Evolutionary conservation across 2,113 vertebrate species (phyloP), one percentile per base, ranked within the genome.

Genomic region (Syngnathus scovelli): DNA sequence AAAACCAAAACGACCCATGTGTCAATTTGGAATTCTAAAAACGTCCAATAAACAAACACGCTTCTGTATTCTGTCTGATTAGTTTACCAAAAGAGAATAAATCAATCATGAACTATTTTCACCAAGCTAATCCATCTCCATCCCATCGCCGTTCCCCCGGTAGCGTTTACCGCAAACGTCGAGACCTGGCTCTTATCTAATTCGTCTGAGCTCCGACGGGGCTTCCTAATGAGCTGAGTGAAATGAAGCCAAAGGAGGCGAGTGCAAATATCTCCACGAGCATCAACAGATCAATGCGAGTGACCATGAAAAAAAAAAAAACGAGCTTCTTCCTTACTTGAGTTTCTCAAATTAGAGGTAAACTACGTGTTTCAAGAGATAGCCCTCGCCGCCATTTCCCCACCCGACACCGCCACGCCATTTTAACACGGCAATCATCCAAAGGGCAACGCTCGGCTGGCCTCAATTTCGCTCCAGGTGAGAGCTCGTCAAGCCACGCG

Each of bases 141-240:
- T 58, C 33, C 27, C n/a, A 7, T 52, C 19, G 49, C 49, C 7
- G 18, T 9, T 21, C 49, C 49, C 49, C 49, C 49, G 19, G n/a
- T 52, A n/a, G 19, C 49, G 49, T 52, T 52, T 58, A 58, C 55
- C 37, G 15, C 55, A 37, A 58, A 58, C 55, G 55, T 67, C 65
- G n/a, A 19, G 49, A n/a, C 18, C 18, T n/a, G 19, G 19, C 49
- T n/a, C 49, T 69, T 37, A 67, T 72, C 64, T 67, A 33, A 58
- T 58, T 58, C 55, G 6, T 58, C 54, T 6, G 23, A n/a, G 61
- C 68, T 73, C 43, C 58, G 67, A 66, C 70, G 74, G 27, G 63
- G 33, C 44, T 43, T 59, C 38, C 54, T 74, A 71, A 76, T 48
- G 54, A 78, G 64, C 52, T 15, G 33, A 73, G 66, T 58, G 43